These are phyloP conservation scores for Drosophila kambysellisi DNA, from an alignment of 2,888 invertebrate species.

Conservation along the genomic window DNA sequence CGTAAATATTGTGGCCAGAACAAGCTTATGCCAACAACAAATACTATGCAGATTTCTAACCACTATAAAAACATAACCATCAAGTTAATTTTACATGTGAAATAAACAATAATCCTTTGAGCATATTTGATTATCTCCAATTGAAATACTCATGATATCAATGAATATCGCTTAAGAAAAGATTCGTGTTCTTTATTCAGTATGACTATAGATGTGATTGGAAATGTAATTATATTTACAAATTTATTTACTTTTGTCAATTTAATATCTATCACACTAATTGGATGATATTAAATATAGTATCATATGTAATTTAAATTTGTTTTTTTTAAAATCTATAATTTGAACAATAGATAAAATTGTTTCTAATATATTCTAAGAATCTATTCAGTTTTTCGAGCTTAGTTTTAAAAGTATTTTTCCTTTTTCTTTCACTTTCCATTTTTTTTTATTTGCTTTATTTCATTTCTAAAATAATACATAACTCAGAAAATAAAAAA, in stretches of 20 bases:
- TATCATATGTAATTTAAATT: neutral
- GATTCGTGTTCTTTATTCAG: neutral
- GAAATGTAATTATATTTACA: neutral
- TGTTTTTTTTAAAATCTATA: neutral
- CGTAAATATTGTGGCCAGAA: constrained; percentile 7
- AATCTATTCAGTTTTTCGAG: too few relatives aligned
- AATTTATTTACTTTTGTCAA: neutral
- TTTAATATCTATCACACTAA: neutral
- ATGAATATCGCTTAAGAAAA: neutral
- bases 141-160: neutral
- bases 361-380: neutral
- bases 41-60: neutral
- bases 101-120: neutral
- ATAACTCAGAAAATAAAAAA: neutral
- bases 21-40: neutral
- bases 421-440: neutral
- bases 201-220: neutral
- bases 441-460: neutral
- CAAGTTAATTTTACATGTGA: neutral
- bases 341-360: neutral
- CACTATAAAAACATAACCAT: neutral
- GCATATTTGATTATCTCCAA: neutral
- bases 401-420: neutral
- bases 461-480: neutral
- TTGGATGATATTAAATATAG: neutral